phyloP scores from a whole-genome alignment of 2,113 vertebrate genomes.

The Anarrhichthys ocellatus region DNA sequence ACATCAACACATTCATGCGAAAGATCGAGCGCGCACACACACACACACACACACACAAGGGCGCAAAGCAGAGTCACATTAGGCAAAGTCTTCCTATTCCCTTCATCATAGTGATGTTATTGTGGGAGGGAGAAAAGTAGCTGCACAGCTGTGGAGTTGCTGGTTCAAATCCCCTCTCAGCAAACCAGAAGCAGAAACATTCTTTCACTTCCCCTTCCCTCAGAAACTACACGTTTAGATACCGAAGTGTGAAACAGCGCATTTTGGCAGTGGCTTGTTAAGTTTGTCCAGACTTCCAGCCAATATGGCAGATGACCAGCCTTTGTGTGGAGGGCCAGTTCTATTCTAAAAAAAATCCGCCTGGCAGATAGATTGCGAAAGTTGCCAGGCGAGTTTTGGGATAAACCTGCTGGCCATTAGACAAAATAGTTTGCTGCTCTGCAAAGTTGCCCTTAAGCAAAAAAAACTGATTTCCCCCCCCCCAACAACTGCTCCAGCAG shows the following conservation, averaged over 20 bases:
- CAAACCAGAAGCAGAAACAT: conserved; percentile 3
- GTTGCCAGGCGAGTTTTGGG: conserved; percentile 60
- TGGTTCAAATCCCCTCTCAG: conserved; percentile 26
- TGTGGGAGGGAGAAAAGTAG: background rate
- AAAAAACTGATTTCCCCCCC: conserved; percentile 31
- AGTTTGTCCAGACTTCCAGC: conserved; percentile 65
- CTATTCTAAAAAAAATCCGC: conserved; percentile 71
- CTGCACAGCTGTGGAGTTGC: background rate
- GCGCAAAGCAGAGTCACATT: conserved; percentile 8
- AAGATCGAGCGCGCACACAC: background rate
- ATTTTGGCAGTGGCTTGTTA: conserved; percentile 64
- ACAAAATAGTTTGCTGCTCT: conserved; percentile 71
- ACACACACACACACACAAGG: conserved; percentile 8
- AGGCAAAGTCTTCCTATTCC: background rate
- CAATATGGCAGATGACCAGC: conserved; percentile 75
- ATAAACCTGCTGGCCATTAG: conserved; percentile 70
- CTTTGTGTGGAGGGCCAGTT: conserved; percentile 74
- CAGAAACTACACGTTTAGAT: conserved; percentile 42
- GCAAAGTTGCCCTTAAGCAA: conserved; percentile 69
- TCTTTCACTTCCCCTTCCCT: conserved; percentile 27
- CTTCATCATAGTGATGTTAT: background rate
- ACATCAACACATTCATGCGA: conserved; percentile 7
- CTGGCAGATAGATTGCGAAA: conserved; percentile 74
- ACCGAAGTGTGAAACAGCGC: conserved; percentile 60
- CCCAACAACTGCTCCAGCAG: conserved; percentile 48